phyloP scores from a whole-genome alignment of 2,113 vertebrate genomes.

The Peromyscus polionotus region DNA sequence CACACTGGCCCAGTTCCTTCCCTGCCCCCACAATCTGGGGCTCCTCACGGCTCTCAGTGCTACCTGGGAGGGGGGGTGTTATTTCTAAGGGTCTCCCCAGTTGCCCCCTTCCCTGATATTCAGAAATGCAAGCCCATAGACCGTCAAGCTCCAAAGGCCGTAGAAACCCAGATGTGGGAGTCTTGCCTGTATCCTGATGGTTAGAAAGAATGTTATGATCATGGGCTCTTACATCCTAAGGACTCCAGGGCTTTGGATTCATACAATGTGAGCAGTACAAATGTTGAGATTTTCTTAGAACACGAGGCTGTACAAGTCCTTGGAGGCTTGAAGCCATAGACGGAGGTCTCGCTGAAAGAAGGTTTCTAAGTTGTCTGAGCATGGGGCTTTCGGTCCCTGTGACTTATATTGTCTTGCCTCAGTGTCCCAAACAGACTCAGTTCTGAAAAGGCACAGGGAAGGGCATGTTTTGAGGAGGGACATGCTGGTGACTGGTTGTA shows the following conservation, averaged over 20 bases:
- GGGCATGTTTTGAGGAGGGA: neutral
- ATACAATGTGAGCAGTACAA: neutral
- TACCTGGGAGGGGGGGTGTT: neutral
- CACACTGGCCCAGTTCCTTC: neutral
- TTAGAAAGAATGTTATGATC: neutral
- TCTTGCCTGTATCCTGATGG: neutral
- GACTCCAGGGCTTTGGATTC: neutral
- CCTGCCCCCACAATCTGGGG: neutral
- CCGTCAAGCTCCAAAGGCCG: neutral
- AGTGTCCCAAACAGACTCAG: neutral
- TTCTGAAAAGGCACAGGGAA: neutral
- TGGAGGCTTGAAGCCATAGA: neutral
- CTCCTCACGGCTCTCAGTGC: neutral
- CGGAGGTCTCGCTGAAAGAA: neutral
- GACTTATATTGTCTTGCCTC: slow-evolving; percentile 9
- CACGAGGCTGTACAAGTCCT: slow-evolving; percentile 17
- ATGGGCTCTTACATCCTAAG: neutral
- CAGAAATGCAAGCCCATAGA: neutral
- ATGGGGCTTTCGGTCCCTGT: neutral
- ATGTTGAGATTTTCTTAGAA: slow-evolving; percentile 52
- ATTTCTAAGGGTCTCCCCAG: neutral
- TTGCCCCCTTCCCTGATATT: neutral
- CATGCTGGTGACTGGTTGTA: neutral
- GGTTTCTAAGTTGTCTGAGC: neutral
- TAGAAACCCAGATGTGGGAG: neutral